phyloP scores from a whole-genome alignment of 2,113 vertebrate genomes.

The human region DNA sequence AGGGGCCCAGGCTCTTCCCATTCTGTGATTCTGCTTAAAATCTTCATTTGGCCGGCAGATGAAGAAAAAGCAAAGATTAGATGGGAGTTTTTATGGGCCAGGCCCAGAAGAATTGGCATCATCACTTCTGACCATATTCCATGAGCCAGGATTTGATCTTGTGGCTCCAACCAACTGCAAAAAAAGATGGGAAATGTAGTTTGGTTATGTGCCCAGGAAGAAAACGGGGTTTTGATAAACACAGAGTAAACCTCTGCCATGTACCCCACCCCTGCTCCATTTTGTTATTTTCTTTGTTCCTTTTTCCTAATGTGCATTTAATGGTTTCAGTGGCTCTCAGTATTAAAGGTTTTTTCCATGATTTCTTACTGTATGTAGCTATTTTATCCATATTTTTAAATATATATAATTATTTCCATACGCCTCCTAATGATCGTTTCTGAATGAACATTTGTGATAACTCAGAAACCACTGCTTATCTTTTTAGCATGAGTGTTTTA shows the following conservation, averaged over 20 bases:
- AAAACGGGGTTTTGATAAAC: background rate
- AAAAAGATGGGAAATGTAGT: background rate
- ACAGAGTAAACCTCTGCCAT: background rate
- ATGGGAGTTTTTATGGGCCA: background rate
- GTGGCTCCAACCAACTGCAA: background rate
- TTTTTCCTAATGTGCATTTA: background rate
- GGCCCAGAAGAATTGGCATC: background rate
- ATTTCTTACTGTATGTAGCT: background rate
- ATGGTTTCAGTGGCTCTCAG: background rate
- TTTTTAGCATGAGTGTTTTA: background rate
- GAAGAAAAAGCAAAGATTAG: background rate
- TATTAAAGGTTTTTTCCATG: background rate
- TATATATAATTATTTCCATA: background rate
- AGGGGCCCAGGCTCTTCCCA: background rate
- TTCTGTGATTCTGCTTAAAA: background rate
- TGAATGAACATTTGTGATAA: background rate
- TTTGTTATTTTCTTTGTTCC: background rate
- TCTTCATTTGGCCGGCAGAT: background rate
- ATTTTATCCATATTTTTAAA: background rate
- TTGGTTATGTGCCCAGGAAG: background rate
- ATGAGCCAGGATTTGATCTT: background rate
- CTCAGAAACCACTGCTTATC: background rate
- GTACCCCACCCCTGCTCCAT: background rate
- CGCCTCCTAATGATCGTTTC: background rate
- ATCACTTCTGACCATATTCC: background rate